These are phyloP conservation scores for Pyrrhia umbra DNA, from an alignment of 2,888 invertebrate genomes.

Conservation along the genomic window DNA sequence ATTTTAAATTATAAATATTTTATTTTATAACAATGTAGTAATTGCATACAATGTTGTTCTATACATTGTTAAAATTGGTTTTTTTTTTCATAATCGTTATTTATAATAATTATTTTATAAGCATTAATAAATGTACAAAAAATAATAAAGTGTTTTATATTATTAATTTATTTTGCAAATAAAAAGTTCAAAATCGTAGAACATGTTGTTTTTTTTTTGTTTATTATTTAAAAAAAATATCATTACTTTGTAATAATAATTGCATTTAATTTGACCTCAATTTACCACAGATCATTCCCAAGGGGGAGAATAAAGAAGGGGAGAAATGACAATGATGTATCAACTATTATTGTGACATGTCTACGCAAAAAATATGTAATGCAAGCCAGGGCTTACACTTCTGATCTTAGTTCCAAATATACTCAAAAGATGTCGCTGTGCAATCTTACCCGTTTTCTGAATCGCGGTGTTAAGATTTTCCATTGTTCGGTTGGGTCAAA, in stretches of 20 bases:
- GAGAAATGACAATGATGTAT: too few species aligned
- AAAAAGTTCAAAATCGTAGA: background rate
- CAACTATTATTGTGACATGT: too few species aligned
- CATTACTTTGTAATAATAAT: too few species aligned
- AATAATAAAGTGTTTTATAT: background rate
- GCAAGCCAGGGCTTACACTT: too few species aligned
- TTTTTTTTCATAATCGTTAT: too few species aligned
- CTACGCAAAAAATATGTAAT: too few species aligned
- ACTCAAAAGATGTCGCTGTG: slow-evolving; percentile 8
- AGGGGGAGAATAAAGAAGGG: too few species aligned
- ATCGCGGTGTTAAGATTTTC: slow-evolving; percentile 16
- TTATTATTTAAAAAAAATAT: background rate
- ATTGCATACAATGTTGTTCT: too few species aligned
- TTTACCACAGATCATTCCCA: too few species aligned
- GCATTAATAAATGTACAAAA: background rate
- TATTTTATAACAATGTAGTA: too few species aligned
- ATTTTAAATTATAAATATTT: too few species aligned
- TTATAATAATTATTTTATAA: background rate
- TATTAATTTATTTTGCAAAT: background rate
- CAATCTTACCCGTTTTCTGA: background rate
- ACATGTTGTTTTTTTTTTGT: background rate
- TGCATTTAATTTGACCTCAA: too few species aligned
- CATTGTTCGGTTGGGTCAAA: slow-evolving; percentile 1
- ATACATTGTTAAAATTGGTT: background rate
- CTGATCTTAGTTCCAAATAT: background rate